Evolutionary conservation across 2,797 vertebrate species (phyloP).

Genomic region (Furcifer pardalis): DNA sequence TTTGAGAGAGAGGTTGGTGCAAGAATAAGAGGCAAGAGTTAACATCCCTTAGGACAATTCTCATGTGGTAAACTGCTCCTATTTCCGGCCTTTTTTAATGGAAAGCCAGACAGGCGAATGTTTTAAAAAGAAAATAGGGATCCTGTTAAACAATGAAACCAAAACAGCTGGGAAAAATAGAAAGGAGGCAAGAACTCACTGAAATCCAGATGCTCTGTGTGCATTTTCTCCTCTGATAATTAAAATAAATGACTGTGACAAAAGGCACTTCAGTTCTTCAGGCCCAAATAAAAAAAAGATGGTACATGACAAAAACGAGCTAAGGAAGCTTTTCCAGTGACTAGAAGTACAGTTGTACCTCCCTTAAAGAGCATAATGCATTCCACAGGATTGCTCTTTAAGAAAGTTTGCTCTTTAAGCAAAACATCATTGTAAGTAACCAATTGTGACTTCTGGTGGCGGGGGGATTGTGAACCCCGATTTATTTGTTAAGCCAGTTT

Average conservation of each 20-base stretch:
- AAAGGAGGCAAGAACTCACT: neutral
- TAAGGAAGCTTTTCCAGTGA: neutral
- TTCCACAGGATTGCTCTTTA: no score
- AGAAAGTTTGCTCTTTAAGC: no score
- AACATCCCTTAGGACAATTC: neutral
- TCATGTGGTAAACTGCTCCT: constrained; percentile 1
- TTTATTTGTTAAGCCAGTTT: no score
- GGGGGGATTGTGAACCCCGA: no score
- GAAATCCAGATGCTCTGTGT: constrained; percentile 25
- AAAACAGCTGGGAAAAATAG: constrained; percentile 22
- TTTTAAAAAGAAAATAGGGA: neutral
- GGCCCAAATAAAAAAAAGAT: constrained; percentile 27
- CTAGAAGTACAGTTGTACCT: no score
- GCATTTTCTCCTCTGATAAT: neutral
- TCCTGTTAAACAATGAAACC: constrained; percentile 2
- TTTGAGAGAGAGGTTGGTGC: neutral
- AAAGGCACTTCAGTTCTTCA: neutral
- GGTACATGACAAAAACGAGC: neutral
- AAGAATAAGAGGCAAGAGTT: neutral
- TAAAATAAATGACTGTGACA: constrained; percentile 19
- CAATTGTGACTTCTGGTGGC: no score
- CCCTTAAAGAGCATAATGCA: no score
- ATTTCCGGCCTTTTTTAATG: constrained; percentile 2
- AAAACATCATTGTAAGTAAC: no score
- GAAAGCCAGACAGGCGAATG: neutral